phyloP scores from a whole-genome alignment of 2,888 invertebrate species.

The Micoletzkya japonica region DNA sequence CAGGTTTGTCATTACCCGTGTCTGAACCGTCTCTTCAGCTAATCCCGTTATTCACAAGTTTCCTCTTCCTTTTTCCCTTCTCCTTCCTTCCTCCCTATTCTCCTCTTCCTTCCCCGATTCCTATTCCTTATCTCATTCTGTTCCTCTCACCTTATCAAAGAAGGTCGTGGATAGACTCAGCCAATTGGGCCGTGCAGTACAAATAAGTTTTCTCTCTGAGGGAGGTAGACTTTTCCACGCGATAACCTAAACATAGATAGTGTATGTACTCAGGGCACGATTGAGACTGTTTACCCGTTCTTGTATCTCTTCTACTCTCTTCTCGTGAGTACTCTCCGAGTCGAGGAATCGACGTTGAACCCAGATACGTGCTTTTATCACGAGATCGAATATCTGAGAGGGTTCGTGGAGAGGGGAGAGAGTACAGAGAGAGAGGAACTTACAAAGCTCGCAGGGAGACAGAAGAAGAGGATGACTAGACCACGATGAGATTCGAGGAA shows the following conservation, averaged over 20 bases:
- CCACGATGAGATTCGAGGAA: constrained; percentile 56
- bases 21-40: neutral
- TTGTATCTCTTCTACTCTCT: constrained; percentile 48
- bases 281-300: constrained; percentile 28
- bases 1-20: no score
- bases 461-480: constrained; percentile 72
- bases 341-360: constrained; percentile 43
- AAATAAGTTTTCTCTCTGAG: constrained; percentile 70
- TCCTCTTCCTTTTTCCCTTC: neutral
- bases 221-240: constrained; percentile 65
- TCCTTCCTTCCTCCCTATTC: neutral
- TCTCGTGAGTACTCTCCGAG: constrained; percentile 49
- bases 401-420: neutral
- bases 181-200: constrained; percentile 76
- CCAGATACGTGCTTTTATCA: constrained; percentile 48
- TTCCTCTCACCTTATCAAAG: constrained; percentile 69
- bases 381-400: constrained; percentile 53
- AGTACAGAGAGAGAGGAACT: constrained; percentile 28
- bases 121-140: neutral
- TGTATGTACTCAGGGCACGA: neutral
- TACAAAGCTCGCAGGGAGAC: constrained; percentile 74
- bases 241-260: constrained; percentile 40
- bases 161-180: constrained; percentile 74
- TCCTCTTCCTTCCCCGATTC: no score
- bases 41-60: neutral